Base-by-base conservation (phyloP, 2,113 vertebrate genomes). In the Numida meleagris region DNA sequence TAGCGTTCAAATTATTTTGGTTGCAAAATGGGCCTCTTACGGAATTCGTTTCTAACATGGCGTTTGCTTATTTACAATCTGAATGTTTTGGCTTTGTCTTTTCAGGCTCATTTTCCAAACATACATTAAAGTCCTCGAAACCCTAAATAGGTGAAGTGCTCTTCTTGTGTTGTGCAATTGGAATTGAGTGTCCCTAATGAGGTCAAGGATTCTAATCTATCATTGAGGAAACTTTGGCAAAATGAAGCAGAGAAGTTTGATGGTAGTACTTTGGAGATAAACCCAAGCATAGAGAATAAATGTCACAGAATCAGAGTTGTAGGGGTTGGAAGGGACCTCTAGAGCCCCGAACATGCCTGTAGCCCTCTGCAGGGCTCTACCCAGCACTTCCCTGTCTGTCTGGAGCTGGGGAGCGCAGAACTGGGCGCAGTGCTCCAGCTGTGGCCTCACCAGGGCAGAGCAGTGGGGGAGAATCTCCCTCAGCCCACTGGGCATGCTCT, bases 1-100 rank as follows among this genome's bases (percentile, higher is more conserved):
- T 88, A 38, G 63, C 25, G 79, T 74, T 88, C 50, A 88, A 85
- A 87, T 88, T 91, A 74, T 82, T 94, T 87, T 80, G 89, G 42
- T 89, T 88, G 82, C 9, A 21, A 57, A 89, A 63, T 71, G 29
- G 31, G 21, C 59, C 50, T 94, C 67, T 61, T 76, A 66, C 34
- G 50, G 67, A 94, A 59, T 63, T 85, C 79, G 24, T 73, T 91
- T 66, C 63, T 94, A 19, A 4, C 0, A 17, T 80, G 75, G 20
- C 61, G 46, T 90, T 93, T 87, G 25, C 72, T 81, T 45, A 10
- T 86, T 80, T 90, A 50, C 14, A 16, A 17, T 63, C 75, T 29
- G 12, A 50, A 61, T 67, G 59, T 65, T 94, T 86, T 95, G 33
- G 14, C 68, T 91, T 93, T 85, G 67, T 25, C 55, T 90, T 82